phyloP scores from a whole-genome alignment of 2,113 vertebrate species.

The Eulemur rufifrons region DNA sequence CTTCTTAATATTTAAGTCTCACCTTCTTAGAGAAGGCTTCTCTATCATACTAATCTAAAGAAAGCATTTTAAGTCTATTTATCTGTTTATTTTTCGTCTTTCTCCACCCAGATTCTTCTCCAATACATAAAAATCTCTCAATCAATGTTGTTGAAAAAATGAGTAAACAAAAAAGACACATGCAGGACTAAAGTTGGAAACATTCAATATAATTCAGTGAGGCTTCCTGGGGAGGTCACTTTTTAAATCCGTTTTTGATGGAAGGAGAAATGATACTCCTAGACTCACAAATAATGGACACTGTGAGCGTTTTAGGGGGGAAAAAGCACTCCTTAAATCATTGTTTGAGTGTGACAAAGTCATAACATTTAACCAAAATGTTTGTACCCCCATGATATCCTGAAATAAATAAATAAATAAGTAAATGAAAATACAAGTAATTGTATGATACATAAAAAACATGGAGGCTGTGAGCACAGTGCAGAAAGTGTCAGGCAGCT shows the following conservation, averaged over 20 bases:
- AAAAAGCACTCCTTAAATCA: too few relatives aligned
- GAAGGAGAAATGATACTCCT: not conserved
- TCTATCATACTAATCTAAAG: not conserved
- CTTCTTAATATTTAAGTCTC: not conserved
- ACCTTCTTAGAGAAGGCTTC: not conserved
- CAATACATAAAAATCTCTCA: not conserved
- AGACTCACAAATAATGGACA: too few relatives aligned
- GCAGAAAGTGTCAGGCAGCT: not conserved
- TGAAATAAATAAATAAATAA: too few relatives aligned
- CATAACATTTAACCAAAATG: too few relatives aligned
- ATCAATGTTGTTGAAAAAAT: not conserved
- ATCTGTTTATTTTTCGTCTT: not conserved
- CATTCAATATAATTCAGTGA: not conserved
- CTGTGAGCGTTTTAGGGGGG: too few relatives aligned
- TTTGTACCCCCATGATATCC: too few relatives aligned
- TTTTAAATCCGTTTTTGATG: conserved; percentile 19
- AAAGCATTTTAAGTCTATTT: not conserved
- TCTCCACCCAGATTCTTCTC: not conserved
- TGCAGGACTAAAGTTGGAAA: not conserved
- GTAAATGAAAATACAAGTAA: not conserved
- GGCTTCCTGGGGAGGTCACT: not conserved
- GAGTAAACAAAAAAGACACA: not conserved
- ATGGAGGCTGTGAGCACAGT: not conserved
- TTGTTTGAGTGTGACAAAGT: too few relatives aligned
- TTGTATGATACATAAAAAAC: not conserved